Base-by-base conservation (phyloP, 1,140 invertebrate genomes). In the Panagrolaimus sp. region DNA sequence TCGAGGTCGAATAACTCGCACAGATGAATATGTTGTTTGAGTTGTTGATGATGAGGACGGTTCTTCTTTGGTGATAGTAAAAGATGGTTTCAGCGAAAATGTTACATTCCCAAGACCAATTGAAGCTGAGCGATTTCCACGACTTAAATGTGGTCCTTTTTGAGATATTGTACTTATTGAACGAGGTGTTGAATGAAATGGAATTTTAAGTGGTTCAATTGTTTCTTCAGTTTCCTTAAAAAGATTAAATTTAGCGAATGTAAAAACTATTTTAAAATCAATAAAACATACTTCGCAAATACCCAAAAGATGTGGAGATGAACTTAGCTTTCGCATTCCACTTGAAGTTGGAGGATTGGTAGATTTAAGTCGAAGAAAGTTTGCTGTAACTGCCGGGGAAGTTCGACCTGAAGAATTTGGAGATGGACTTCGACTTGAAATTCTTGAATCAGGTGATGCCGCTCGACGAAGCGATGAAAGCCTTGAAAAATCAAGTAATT, bases 261-360 rank as follows among this genome's bases (percentile, higher is more conserved):
- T 72, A 47, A 8, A 16, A 71, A n/a, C n/a, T n/a, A 57, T 27
- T 65, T 0, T 13, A 70, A 23, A 16, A 16, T 44, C 0, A n/a
- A n/a, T n/a, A 23, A 62, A 46, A 45, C 69, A 46, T 64, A 80
- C 78, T 66, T 83, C 80, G 46, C 77, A 82, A 53, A 83, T 82
- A 43, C 73, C 79, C 43, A 82, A 65, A 8, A 82, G 43, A 70
- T 82, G 80, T 27, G 80, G 80, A 1, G 79, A 82, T 5, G 72
- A 75, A 47, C 74, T 78, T n/a, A 81, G 47, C 46, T 81, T 81
- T 27, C 79, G 65, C 79, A 81, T 82, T 65, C 78, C 75, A n/a
- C 51, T 71, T 9, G 62, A 23, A 27, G 63, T 48, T 47, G 74
- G 48, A 63, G 71, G 51, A 23, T 77, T 47, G 20, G 74, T 66